Percentiles rank a stretch among this genome's conserved stretches.
Conservation (phyloP, 2,113 vertebrate species). For the Nothoprocta pentlandii region DNA sequence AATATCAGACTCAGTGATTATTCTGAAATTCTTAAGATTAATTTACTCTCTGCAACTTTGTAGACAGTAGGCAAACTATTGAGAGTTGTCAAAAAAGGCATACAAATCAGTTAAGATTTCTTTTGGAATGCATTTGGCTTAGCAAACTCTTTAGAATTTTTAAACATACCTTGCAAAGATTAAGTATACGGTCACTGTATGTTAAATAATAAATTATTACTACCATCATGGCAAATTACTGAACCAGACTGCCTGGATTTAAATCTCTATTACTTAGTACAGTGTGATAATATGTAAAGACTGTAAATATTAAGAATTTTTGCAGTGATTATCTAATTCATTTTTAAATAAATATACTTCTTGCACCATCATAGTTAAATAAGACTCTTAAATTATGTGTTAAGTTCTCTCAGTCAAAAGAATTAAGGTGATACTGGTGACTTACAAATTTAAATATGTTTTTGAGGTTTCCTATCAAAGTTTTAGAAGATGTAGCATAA, state of each 20-base stretch:
- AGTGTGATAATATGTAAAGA: slow-evolving; percentile 28
- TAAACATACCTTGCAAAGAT: slow-evolving; percentile 28
- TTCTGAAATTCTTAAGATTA: not conserved
- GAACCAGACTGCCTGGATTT: not conserved
- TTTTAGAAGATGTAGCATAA: not conserved
- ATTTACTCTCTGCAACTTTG: slow-evolving; percentile 1
- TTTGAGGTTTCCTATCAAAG: not conserved
- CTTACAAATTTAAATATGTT: not conserved
- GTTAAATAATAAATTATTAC: slow-evolving; percentile 37
- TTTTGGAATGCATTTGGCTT: slow-evolving; percentile 20
- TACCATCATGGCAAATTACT: slow-evolving; percentile 7
- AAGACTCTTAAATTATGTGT: not conserved
- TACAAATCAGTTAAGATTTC: slow-evolving; percentile 34
- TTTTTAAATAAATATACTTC: slow-evolving; percentile 6
- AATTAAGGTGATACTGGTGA: not conserved
- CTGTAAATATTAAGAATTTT: slow-evolving; percentile 21
- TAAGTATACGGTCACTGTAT: slow-evolving; percentile 16
- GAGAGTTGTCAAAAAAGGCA: not conserved
- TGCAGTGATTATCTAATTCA: not conserved
- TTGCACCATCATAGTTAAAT: not conserved
- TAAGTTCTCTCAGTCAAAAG: not conserved
- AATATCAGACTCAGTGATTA: not conserved
- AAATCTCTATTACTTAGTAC: slow-evolving; percentile 33
- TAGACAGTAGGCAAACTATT: not conserved
- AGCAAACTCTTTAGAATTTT: slow-evolving; percentile 20